A percentile compares a stretch with the other conserved stretches of the same genome.
Conservation (phyloP, 2,113 vertebrate species). For the Odocoileus virginianus region DNA sequence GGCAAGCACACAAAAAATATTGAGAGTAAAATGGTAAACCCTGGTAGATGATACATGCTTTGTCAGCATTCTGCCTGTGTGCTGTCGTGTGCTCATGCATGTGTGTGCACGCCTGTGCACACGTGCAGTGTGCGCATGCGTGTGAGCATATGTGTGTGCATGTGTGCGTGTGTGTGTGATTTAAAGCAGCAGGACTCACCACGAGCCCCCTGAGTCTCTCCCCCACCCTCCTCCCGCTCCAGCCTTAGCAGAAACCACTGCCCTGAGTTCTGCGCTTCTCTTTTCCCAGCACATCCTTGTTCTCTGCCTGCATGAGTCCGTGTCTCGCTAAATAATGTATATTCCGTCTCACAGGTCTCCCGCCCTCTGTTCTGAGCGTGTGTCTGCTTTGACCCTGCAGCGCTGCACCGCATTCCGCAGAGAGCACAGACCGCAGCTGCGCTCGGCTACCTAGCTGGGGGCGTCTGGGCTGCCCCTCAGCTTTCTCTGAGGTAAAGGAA, state of each 20-base stretch:
- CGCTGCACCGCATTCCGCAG: not conserved
- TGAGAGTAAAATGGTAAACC: not conserved
- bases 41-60: not conserved
- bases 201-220: not conserved
- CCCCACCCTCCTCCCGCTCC: rapidly evolving
- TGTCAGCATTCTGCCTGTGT: not conserved
- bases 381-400: not conserved
- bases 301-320: not conserved
- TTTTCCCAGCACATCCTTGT: not conserved
- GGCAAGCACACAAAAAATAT: not conserved
- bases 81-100: too few relatives aligned
- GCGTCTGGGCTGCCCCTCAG: not conserved
- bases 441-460: not conserved
- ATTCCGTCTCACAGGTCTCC: not conserved
- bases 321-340: not conserved
- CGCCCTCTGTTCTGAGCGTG: not conserved
- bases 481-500: not conserved
- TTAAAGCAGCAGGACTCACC: not conserved
- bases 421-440: not conserved
- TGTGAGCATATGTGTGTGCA: too few relatives aligned
- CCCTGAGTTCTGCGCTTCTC: not conserved
- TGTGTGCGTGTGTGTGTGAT: not conserved
- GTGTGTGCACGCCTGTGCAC: not conserved
- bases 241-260: not conserved
- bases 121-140: rapidly evolving